Evolutionary conservation across 2,888 invertebrate species (phyloP).

Genomic region (Cataglyphis livida): DNA sequence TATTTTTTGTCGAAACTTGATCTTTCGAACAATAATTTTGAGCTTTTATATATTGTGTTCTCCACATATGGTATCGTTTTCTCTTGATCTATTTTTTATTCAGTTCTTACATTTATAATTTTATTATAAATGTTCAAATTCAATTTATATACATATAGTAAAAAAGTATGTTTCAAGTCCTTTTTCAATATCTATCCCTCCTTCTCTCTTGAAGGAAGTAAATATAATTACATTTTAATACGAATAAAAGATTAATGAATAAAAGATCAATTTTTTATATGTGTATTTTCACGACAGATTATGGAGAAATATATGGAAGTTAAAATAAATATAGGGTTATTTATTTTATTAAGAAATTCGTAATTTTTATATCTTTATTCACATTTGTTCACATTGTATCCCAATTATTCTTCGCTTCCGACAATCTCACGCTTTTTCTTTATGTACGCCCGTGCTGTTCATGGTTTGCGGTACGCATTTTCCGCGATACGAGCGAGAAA

Average conservation of each 20-base stretch:
- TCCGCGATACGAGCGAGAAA: slow-evolving; percentile 39
- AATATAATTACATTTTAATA: slow-evolving; percentile 3
- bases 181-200: neutral
- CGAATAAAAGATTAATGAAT: neutral
- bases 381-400: slow-evolving; percentile 11
- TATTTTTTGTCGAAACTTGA: neutral
- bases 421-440: slow-evolving; percentile 37
- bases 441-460: neutral
- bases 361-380: slow-evolving; percentile 23
- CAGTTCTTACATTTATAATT: neutral
- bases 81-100: neutral
- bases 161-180: neutral
- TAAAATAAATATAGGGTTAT: neutral
- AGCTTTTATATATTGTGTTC: neutral
- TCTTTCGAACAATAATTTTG: neutral
- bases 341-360: neutral
- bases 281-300: neutral
- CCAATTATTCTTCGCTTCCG: slow-evolving; percentile 26
- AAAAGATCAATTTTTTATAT: neutral
- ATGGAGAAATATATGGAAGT: neutral
- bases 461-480: slow-evolving; percentile 39
- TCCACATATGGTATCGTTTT: neutral
- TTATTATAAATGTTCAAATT: neutral
- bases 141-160: neutral
- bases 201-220: neutral